phyloP scores from a whole-genome alignment of 2,888 invertebrate species.

The Drosophila vallismaia region DNA sequence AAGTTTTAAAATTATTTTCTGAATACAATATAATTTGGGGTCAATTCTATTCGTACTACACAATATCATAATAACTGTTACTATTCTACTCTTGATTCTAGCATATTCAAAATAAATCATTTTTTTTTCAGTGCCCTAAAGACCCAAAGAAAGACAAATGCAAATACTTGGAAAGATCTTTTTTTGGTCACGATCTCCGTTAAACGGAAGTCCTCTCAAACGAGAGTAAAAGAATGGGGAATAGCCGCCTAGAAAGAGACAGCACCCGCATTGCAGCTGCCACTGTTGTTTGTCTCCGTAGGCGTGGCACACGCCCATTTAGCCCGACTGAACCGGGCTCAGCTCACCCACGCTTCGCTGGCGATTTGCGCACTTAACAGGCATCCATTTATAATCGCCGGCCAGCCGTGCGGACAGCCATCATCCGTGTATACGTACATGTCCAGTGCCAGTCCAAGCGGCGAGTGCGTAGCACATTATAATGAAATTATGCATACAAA shows the following conservation, averaged over 20 bases:
- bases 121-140: background rate
- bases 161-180: constrained; percentile 64
- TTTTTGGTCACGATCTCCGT: constrained; percentile 8
- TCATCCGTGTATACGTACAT: constrained; percentile 46
- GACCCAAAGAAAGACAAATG: constrained; percentile 44
- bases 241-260: constrained; percentile 27
- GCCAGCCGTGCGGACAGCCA: constrained; percentile 74
- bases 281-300: constrained; percentile 13
- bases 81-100: no score
- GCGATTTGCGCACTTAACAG: constrained; percentile 72
- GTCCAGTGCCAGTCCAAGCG: constrained; percentile 25
- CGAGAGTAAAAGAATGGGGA: background rate
- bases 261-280: constrained; percentile 72
- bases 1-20: no score
- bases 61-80: no score
- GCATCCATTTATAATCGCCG: constrained; percentile 76
- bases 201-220: constrained; percentile 58
- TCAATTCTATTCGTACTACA: no score
- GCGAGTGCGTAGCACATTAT: constrained; percentile 70
- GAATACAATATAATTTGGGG: no score
- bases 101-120: background rate
- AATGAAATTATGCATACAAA: constrained; percentile 79
- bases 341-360: constrained; percentile 68
- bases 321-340: constrained; percentile 26
- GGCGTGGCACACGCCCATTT: constrained; percentile 58